Conservation (phyloP, 2,888 invertebrate species). For the Eupithecia pulchellata region DNA sequence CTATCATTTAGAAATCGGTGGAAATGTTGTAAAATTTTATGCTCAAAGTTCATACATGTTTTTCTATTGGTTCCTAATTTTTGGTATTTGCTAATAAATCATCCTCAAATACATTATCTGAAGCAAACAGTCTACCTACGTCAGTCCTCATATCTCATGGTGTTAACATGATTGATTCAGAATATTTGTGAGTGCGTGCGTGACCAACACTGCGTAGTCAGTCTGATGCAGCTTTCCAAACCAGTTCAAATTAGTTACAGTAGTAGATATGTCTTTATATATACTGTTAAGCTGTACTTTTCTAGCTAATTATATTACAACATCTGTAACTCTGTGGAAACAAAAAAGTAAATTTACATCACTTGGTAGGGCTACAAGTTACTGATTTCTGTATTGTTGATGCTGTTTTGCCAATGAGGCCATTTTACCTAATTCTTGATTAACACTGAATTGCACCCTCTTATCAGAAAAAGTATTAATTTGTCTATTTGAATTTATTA, state of each 20-base stretch:
- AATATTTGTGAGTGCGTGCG: conserved; percentile 10
- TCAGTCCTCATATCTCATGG: background rate
- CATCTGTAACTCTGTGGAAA: background rate
- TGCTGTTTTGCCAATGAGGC: background rate
- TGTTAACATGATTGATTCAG: background rate
- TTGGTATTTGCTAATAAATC: background rate
- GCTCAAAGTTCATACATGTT: background rate
- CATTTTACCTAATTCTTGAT: background rate
- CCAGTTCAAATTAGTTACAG: background rate
- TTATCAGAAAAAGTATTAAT: too few species aligned
- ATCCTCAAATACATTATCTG: background rate
- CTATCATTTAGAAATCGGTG: too few species aligned
- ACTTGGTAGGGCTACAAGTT: background rate
- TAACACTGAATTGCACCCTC: background rate
- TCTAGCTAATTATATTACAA: background rate
- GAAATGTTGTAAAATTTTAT: background rate
- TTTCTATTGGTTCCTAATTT: background rate
- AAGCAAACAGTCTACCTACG: background rate
- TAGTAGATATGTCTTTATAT: background rate
- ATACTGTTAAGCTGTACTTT: background rate
- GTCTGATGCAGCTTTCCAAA: conserved; percentile 14
- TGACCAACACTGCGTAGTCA: conserved; percentile 21
- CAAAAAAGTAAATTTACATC: background rate
- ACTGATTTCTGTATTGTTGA: background rate
- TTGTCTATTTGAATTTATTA: too few species aligned